Percentiles rank a stretch among this genome's conserved stretches.
These are phyloP conservation scores for Pelecanus crispus DNA, from an alignment of 2,113 vertebrate species.

Conservation along the genomic window DNA sequence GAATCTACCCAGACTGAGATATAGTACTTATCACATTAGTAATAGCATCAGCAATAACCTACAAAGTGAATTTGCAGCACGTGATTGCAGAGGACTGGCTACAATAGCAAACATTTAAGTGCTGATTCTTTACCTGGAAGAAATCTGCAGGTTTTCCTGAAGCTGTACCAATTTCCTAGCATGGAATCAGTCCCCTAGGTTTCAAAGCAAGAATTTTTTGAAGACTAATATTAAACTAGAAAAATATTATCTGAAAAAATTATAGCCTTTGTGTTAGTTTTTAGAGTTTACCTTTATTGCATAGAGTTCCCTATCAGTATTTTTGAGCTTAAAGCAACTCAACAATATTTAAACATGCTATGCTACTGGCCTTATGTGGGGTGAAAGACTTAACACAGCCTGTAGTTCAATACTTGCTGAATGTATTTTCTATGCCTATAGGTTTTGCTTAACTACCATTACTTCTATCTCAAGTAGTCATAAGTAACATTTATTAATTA, in stretches of 20 bases:
- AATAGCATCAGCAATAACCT: not conserved
- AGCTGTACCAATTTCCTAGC: not conserved
- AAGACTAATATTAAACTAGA: not conserved
- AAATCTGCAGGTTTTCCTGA: not conserved
- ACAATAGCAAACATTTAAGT: not conserved
- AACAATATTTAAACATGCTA: not conserved
- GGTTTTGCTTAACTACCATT: slow-evolving; percentile 20
- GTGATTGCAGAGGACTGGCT: not conserved
- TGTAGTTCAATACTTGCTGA: not conserved
- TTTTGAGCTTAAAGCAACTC: not conserved
- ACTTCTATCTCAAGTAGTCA: slow-evolving; percentile 33
- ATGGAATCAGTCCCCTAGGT: not conserved
- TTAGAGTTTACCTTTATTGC: not conserved
- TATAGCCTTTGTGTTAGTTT: not conserved
- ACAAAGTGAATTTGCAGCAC: not conserved
- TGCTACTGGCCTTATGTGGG: not conserved
- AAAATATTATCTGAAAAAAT: not conserved
- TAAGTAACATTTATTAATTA: slow-evolving; percentile 70
- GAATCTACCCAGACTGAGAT: not conserved
- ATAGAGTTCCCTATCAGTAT: not conserved
- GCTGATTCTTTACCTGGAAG: slow-evolving; percentile 1
- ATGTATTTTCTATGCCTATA: not conserved
- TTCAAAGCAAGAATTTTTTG: not conserved
- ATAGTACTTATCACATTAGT: not conserved
- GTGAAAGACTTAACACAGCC: not conserved